Conservation (phyloP, 2,113 vertebrate genomes). For the Melanerpes formicivorus region DNA sequence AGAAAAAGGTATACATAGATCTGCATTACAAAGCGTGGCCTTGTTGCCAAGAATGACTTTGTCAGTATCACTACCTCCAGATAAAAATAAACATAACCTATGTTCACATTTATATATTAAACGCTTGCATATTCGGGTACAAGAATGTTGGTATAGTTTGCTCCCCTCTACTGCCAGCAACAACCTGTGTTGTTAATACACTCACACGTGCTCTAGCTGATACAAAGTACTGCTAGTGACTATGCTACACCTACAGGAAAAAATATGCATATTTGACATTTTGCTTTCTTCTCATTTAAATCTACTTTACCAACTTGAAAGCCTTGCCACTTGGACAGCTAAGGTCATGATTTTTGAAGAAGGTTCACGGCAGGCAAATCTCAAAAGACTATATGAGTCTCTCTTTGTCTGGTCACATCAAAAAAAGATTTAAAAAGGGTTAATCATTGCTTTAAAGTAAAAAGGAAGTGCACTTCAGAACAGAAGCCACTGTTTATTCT, state of each 20-base stretch:
- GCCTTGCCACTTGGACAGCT: not conserved
- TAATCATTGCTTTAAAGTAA: not conserved
- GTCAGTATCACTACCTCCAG: accelerated
- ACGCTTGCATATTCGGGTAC: not conserved
- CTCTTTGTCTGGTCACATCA: conserved; percentile 13
- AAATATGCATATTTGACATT: not conserved
- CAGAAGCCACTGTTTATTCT: conserved; percentile 44
- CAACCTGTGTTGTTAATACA: not conserved
- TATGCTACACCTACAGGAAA: not conserved
- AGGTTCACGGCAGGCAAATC: conserved; percentile 17
- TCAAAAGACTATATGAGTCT: not conserved
- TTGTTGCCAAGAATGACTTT: not conserved
- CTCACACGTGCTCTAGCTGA: not conserved
- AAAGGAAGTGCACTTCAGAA: conserved; percentile 8
- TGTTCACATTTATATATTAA: not conserved
- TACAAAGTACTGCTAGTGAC: not conserved
- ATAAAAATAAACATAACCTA: not conserved
- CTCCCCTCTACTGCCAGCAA: not conserved
- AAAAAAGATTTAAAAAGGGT: conserved; percentile 42
- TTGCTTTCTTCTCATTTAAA: conserved; percentile 13
- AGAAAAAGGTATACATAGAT: not conserved
- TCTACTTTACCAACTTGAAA: conserved; percentile 3
- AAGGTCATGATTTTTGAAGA: conserved; percentile 23
- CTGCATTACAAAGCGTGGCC: not conserved
- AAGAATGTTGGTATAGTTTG: not conserved